Percentiles rank a stretch among this genome's conserved stretches.
Evolutionary conservation across 2,888 invertebrate genomes (phyloP).

Genomic region (Trichogramma dendrolimi): DNA sequence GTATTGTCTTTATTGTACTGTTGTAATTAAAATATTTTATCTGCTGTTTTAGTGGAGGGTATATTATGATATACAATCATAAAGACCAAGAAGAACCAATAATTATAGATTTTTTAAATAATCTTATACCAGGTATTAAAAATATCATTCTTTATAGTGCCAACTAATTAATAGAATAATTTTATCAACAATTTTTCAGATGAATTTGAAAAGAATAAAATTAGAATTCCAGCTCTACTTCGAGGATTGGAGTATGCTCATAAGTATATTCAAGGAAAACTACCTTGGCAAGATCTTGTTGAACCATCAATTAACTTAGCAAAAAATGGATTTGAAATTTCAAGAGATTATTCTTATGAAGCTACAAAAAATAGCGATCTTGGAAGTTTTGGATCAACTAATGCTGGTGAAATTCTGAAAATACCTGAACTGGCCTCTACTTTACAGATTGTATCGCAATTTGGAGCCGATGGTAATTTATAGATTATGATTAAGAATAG

Average conservation of each 20-base stretch:
- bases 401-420: constrained; percentile 52
- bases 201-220: constrained; percentile 28
- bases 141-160: not conserved
- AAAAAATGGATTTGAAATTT: constrained; percentile 55
- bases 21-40: not conserved
- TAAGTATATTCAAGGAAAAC: constrained; percentile 53
- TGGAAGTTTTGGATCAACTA: constrained; percentile 50
- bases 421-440: constrained; percentile 57
- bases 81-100: constrained; percentile 55
- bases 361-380: constrained; percentile 46
- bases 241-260: constrained; percentile 60
- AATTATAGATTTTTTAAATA: constrained; percentile 58
- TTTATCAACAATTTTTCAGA: constrained; percentile 17
- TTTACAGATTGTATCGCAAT: constrained; percentile 54
- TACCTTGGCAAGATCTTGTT: constrained; percentile 61
- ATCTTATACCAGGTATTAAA: constrained; percentile 39
- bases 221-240: constrained; percentile 59
- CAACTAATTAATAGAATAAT: not conserved
- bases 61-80: constrained; percentile 70
- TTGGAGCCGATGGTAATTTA: constrained; percentile 47
- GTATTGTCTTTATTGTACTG: not conserved
- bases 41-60: constrained; percentile 62
- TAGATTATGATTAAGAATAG: constrained; percentile 12
- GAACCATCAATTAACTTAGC: constrained; percentile 60
- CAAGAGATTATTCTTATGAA: constrained; percentile 54